Evolutionary conservation across 2,113 vertebrate genomes (phyloP).

Genomic region (Nothoprocta perdicaria): DNA sequence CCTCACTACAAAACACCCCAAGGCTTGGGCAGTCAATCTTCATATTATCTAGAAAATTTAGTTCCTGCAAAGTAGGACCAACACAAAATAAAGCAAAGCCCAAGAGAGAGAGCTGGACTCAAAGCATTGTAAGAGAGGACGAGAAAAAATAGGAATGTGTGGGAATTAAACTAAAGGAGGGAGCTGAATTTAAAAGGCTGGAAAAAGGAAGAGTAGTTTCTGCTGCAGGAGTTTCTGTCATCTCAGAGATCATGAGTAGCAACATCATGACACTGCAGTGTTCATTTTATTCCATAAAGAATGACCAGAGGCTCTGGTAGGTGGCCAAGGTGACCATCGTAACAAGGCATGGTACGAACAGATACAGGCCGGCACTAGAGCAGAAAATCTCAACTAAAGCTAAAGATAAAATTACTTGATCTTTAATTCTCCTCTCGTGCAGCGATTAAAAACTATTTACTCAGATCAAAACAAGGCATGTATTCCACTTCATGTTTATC

Average conservation of each 20-base stretch:
- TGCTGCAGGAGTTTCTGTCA: not conserved
- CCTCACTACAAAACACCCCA: not conserved
- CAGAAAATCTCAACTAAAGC: not conserved
- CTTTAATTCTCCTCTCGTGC: not conserved
- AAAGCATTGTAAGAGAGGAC: not conserved
- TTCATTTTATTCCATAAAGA: not conserved
- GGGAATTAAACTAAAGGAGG: not conserved
- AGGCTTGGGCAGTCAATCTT: not conserved
- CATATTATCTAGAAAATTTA: not conserved
- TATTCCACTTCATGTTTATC: not conserved
- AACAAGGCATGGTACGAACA: not conserved
- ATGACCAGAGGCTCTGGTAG: rapidly evolving
- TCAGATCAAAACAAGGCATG: not conserved
- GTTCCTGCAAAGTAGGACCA: not conserved
- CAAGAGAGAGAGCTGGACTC: not conserved
- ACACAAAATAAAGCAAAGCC: not conserved
- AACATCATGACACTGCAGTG: not conserved
- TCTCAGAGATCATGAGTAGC: not conserved
- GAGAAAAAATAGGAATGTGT: not conserved
- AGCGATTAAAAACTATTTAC: not conserved
- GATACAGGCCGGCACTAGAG: rapidly evolving
- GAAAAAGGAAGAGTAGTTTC: not conserved
- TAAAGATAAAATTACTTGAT: not conserved
- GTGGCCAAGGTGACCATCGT: not conserved
- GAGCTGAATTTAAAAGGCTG: not conserved